These are phyloP conservation scores for Julus scandinavius DNA, from an alignment of 2,888 invertebrate genomes.

Conservation along the genomic window DNA sequence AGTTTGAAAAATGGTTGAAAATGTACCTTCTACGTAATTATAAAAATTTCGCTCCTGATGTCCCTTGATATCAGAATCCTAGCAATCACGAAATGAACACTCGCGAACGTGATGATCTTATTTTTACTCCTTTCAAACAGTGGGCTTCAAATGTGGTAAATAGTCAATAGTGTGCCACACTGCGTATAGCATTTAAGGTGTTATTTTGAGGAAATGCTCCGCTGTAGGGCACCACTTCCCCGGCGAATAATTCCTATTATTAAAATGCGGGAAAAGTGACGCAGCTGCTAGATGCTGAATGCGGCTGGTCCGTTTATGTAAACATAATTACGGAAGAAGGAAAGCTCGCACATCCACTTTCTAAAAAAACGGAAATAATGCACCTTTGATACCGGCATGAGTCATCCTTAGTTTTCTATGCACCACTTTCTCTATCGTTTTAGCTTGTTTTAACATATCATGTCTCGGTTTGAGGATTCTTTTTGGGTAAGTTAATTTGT, in stretches of 20 bases:
- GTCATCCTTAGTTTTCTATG: background rate
- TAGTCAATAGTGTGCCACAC: too few species aligned
- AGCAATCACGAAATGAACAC: too few species aligned
- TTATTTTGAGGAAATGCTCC: background rate
- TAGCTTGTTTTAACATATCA: background rate
- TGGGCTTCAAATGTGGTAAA: too few species aligned
- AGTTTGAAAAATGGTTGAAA: too few species aligned
- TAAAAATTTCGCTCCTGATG: too few species aligned
- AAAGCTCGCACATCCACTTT: background rate
- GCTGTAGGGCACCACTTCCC: background rate
- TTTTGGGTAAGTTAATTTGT: constrained; percentile 41
- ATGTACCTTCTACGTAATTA: too few species aligned
- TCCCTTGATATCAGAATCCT: too few species aligned
- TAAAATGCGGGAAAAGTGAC: background rate
- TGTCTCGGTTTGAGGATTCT: constrained; percentile 32
- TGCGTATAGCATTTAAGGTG: too few species aligned
- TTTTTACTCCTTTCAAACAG: too few species aligned
- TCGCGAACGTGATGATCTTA: too few species aligned
- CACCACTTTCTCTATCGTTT: background rate
- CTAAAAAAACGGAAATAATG: background rate
- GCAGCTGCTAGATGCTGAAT: background rate
- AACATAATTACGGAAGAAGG: background rate
- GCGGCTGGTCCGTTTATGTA: background rate
- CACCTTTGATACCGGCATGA: background rate
- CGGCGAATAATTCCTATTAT: background rate